Conservation (phyloP, 2,888 invertebrate species). For the Drosophila siamana region DNA sequence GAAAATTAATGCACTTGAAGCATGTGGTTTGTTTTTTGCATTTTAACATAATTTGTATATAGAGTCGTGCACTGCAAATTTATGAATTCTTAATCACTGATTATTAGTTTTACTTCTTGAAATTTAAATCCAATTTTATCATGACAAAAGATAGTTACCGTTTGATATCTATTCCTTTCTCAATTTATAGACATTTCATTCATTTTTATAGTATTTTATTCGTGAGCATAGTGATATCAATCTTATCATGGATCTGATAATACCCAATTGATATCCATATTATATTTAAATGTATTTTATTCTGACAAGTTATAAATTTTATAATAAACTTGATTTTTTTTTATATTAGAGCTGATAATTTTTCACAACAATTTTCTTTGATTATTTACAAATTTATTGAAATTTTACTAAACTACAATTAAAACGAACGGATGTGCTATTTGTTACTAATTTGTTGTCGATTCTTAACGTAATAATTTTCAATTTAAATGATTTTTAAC, state of each 20-base stretch:
- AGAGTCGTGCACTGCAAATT: not conserved
- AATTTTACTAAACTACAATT: not conserved
- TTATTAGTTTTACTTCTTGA: too few species aligned
- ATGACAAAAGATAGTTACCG: too few species aligned
- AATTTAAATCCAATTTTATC: too few species aligned
- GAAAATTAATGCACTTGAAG: not conserved
- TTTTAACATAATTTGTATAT: conserved; percentile 5
- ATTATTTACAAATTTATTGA: not conserved
- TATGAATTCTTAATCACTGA: not conserved
- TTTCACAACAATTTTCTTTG: not conserved
- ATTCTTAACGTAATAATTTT: not conserved
- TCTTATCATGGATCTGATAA: not conserved
- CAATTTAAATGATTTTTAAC: not conserved
- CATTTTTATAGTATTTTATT: not conserved
- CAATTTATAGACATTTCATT: not conserved
- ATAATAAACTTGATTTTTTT: not conserved
- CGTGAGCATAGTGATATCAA: not conserved
- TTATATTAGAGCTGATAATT: too few species aligned
- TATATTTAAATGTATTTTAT: too few species aligned
- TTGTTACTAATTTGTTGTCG: conserved; percentile 9
- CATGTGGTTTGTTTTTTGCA: conserved; percentile 10
- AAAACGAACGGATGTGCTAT: not conserved
- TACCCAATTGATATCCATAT: too few species aligned
- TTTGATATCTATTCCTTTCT: too few species aligned
- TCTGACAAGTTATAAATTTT: not conserved